Base-by-base conservation (phyloP, 2,888 invertebrate genomes). In the Andrena trimmerana region DNA sequence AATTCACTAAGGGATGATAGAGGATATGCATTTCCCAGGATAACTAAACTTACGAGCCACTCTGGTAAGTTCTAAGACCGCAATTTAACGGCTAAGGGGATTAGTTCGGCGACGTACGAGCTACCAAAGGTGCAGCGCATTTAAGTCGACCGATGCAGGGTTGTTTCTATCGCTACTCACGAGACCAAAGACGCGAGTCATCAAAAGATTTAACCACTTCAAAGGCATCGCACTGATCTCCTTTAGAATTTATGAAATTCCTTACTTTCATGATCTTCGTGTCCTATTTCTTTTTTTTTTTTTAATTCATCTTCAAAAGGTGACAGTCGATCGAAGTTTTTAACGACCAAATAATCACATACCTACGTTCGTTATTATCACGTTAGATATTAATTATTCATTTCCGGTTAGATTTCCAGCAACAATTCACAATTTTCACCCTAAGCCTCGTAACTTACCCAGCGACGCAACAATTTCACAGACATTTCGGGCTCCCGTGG, bases 11-110 rank as follows among this genome's bases (percentile, higher is more conserved):
- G 65, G 57, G 75, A 71, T 78, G 82, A 74, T 71, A 73, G 68
- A 57, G 59, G 75, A 75, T 80, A 83, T 67, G 83, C 85, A 78
- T 70, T 81, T 75, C 70, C 67, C 62, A 48, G 67, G 76, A 68
- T 78, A 82, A 59, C 75, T 69, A 72, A 78, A 88, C 85, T 89
- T 89, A 89, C 81, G 85, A 82, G 81, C 62, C 66, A 59, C 66
- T 70, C 27, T 27, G 72, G 69, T 76, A 86, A 85, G 79, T 88
- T 85, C 86, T 77, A 86, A 88, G 84, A 88, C 85, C 79, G 42
- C 77, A 77, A 85, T 88, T 89, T 88, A 88, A 83, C 78, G 65
- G 78, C 65, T 80, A 74, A 85, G 78, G 71, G 79, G 86, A 89
- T 83, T 88, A 88, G 73, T 81, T 86, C 63, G 70, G 72, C 74